These are phyloP conservation scores for Peromyscus eremicus DNA, from an alignment of 2,797 vertebrate genomes.

Conservation along the genomic window DNA sequence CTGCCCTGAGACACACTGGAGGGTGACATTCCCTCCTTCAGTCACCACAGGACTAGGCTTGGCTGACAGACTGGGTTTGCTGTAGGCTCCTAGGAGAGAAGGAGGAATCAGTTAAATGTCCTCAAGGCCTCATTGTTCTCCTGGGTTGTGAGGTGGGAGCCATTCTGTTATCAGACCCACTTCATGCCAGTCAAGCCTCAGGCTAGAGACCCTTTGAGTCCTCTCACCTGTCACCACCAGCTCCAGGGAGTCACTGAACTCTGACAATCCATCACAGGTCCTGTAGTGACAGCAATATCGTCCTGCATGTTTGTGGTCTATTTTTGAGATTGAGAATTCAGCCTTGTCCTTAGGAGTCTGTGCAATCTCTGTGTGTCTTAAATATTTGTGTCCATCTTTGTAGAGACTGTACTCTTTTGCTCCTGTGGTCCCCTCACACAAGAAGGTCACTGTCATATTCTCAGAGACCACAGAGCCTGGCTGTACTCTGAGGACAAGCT, in stretches of 20 bases:
- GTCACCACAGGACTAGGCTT: too few relatives aligned
- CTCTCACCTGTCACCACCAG: background rate
- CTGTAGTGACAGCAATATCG: background rate
- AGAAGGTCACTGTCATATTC: background rate
- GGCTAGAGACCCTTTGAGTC: background rate
- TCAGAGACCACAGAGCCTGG: too few relatives aligned
- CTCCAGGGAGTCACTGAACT: background rate
- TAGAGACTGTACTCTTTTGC: background rate
- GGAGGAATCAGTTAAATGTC: background rate
- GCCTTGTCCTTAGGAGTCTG: background rate
- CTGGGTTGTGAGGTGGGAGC: too few relatives aligned
- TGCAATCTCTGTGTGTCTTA: background rate
- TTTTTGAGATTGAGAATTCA: background rate
- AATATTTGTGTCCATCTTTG: background rate
- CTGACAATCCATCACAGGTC: background rate
- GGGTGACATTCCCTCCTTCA: background rate
- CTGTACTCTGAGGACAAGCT: too few relatives aligned
- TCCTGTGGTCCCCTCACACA: too few relatives aligned
- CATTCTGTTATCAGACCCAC: too few relatives aligned
- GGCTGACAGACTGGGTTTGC: too few relatives aligned
- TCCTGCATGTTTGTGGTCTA: background rate
- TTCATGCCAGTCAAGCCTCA: background rate
- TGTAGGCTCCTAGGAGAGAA: too few relatives aligned
- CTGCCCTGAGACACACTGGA: background rate
- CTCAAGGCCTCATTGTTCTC: background rate